These are phyloP conservation scores for Ephydatia muelleri DNA, from an alignment of 37 sponge, comb jelly and placozoan species.

Conservation along the genomic window DNA sequence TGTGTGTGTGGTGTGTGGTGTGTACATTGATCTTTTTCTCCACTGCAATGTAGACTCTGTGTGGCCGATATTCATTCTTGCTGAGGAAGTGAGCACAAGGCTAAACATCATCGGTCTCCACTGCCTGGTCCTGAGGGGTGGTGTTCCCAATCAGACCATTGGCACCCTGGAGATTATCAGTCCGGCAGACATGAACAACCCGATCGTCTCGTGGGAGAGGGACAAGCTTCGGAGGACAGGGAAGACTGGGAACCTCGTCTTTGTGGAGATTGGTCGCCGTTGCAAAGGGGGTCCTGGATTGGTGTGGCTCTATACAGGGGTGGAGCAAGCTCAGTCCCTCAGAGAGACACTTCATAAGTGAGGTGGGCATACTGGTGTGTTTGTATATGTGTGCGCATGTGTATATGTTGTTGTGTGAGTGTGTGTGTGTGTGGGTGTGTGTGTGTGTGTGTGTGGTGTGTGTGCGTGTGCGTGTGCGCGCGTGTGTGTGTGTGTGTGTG, in stretches of 20 bases:
- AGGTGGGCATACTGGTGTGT: no score
- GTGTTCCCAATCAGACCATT: background rate
- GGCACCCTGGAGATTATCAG: constrained; percentile 50
- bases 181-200: constrained; percentile 29
- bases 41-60: constrained; percentile 39
- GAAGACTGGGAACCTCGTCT: constrained; percentile 69
- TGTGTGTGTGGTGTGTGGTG: background rate
- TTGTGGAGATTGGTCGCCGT: constrained; percentile 73
- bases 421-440: no score
- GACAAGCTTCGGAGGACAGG: constrained; percentile 76
- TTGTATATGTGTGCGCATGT: no score
- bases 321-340: constrained; percentile 25
- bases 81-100: constrained; percentile 55
- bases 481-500: no score
- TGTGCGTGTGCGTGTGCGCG: no score
- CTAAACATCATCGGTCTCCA: constrained; percentile 43
- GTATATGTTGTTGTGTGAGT: no score
- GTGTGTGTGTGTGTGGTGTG: no score
- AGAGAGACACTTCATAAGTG: constrained; percentile 69
- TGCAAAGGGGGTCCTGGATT: constrained; percentile 72
- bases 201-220: constrained; percentile 65
- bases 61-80: constrained; percentile 60
- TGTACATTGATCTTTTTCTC: background rate
- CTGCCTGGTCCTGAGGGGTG: constrained; percentile 30
- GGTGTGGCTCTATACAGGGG: constrained; percentile 72